phyloP scores from a whole-genome alignment of 2,888 invertebrate genomes.

The Mesodorylaimus sp. region DNA sequence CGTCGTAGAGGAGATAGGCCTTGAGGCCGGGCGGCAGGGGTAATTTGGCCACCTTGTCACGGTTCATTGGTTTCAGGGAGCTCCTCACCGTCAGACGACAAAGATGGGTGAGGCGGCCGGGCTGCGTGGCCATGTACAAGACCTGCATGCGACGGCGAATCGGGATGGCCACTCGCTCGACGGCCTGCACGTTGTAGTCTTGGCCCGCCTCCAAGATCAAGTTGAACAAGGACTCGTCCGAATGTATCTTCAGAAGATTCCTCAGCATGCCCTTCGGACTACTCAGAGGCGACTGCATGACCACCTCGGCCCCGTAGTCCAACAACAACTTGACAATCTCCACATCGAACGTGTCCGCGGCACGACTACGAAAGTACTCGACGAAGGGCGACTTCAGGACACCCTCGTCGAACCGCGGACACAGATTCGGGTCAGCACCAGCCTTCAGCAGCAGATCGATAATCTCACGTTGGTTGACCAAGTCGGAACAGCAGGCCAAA shows the following conservation, averaged over 20 bases:
- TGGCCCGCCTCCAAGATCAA: slow-evolving; percentile 9
- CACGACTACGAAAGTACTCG: slow-evolving; percentile 9
- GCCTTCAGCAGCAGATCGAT: slow-evolving; percentile 14
- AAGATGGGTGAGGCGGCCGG: neutral
- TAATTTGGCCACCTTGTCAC: neutral
- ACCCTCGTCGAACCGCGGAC: slow-evolving; percentile 6
- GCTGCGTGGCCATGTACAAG: neutral
- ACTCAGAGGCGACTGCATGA: neutral
- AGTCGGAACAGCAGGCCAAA: slow-evolving; percentile 27
- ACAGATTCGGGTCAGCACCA: slow-evolving; percentile 22
- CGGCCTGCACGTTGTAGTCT: neutral
- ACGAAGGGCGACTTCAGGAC: slow-evolving; percentile 10
- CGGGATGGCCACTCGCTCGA: slow-evolving; percentile 2
- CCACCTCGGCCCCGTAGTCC: slow-evolving; percentile 7
- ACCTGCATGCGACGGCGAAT: slow-evolving; percentile 5
- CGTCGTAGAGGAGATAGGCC: slow-evolving; percentile 2
- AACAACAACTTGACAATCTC: slow-evolving; percentile 6
- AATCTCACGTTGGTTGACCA: slow-evolving; percentile 21
- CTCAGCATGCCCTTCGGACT: slow-evolving; percentile 6
- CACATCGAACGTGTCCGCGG: neutral
- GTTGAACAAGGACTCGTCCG: neutral
- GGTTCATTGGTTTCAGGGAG: slow-evolving; percentile 1
- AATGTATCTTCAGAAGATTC: neutral
- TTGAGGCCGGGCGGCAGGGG: slow-evolving; percentile 2
- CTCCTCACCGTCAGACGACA: neutral